Conservation (phyloP, 1,140 invertebrate species). For the Temnothorax curvispinosus region DNA sequence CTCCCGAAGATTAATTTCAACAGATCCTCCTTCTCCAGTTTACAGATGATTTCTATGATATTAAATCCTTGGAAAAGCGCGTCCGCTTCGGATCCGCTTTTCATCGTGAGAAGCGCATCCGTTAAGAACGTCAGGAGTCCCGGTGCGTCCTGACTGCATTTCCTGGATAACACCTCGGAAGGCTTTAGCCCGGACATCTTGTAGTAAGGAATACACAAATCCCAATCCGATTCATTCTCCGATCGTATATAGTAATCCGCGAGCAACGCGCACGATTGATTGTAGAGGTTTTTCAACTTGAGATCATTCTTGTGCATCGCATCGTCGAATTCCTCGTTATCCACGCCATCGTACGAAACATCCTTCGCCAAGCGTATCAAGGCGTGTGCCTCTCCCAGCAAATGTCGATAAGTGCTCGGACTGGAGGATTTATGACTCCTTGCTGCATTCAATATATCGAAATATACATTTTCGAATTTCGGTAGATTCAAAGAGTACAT, state of each 20-base stretch:
- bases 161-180: constrained; percentile 84
- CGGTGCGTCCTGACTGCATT: constrained; percentile 80
- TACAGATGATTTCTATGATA: constrained; percentile 85
- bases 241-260: constrained; percentile 89
- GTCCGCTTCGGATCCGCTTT: constrained; percentile 84
- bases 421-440: constrained; percentile 87
- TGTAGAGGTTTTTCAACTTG: constrained; percentile 86
- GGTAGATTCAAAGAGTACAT: constrained; percentile 89
- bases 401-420: constrained; percentile 88
- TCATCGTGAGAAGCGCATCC: constrained; percentile 83
- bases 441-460: constrained; percentile 89
- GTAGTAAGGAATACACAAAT: constrained; percentile 87
- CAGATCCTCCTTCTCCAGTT: constrained; percentile 83
- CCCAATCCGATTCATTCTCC: constrained; percentile 86
- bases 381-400: constrained; percentile 89
- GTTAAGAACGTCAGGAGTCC: constrained; percentile 87
- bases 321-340: constrained; percentile 67
- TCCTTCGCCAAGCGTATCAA: constrained; percentile 86
- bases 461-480: constrained; percentile 87
- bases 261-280: constrained; percentile 88
- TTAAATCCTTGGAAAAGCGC: constrained; percentile 84
- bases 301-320: constrained; percentile 76
- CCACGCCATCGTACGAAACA: constrained; percentile 67
- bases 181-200: constrained; percentile 86
- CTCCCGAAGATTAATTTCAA: constrained; percentile 86